A percentile compares a stretch with the other conserved stretches of the same genome.
Evolutionary conservation across 2,797 vertebrate genomes (phyloP).

Genomic region (Megalops cyprinoides): DNA sequence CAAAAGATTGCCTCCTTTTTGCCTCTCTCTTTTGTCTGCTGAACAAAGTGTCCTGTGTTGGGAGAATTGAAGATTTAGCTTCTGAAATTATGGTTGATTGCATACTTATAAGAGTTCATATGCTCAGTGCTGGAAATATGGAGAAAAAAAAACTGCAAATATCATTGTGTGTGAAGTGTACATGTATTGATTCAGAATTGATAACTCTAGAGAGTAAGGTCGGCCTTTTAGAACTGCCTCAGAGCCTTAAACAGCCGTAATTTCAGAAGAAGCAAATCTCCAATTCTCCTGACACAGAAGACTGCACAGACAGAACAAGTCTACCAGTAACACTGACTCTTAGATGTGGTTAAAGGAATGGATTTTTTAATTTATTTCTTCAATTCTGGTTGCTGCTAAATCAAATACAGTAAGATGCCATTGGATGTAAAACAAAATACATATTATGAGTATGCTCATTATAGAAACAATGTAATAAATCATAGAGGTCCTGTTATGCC

Average conservation of each 20-base stretch:
- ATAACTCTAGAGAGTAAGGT: background rate
- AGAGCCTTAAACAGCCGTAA: background rate
- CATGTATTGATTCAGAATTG: background rate
- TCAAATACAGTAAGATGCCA: background rate
- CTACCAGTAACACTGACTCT: background rate
- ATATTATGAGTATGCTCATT: too few relatives aligned
- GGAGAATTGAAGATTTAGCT: background rate
- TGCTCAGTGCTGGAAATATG: background rate
- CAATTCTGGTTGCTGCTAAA: background rate
- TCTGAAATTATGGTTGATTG: background rate
- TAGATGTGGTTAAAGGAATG: background rate
- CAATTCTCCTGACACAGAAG: too few relatives aligned
- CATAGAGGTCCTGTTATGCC: too few relatives aligned
- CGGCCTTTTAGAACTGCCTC: background rate
- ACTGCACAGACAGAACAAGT: too few relatives aligned
- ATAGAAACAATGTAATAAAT: too few relatives aligned
- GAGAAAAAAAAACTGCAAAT: background rate
- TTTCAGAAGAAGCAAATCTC: background rate
- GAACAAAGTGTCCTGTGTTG: background rate
- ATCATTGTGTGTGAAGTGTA: background rate
- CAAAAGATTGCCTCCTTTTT: constrained; percentile 22
- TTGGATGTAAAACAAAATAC: background rate
- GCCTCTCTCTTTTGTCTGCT: constrained; percentile 24
- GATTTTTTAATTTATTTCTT: background rate
- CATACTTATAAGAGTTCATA: background rate